Conservation (phyloP, 2,113 vertebrate genomes). For the Corvus moneduloides region DNA sequence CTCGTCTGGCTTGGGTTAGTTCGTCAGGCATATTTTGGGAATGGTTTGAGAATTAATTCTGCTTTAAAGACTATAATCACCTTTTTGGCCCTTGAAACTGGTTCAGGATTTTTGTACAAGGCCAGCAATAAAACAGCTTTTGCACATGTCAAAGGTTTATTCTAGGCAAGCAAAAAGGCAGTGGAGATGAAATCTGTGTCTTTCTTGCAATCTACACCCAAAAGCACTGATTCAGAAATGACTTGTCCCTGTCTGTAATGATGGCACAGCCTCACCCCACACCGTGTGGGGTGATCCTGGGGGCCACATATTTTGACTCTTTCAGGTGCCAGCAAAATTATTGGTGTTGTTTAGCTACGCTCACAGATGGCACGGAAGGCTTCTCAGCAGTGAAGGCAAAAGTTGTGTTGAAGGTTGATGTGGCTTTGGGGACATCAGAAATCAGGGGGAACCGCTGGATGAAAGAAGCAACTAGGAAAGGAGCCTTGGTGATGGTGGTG, state of each 20-base stretch:
- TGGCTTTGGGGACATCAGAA: background rate
- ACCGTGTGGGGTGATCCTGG: rapidly evolving
- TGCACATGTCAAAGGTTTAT: background rate
- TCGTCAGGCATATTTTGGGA: constrained; percentile 26
- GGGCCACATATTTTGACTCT: background rate
- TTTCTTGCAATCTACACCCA: background rate
- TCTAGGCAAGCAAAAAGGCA: background rate
- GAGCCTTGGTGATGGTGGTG: background rate
- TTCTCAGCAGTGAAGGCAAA: background rate
- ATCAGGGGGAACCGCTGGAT: rapidly evolving
- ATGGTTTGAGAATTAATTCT: background rate
- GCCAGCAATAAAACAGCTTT: background rate
- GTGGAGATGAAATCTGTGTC: background rate
- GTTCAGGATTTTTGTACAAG: background rate
- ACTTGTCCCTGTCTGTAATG: background rate
- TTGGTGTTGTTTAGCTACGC: background rate
- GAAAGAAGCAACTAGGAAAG: background rate
- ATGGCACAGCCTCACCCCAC: background rate
- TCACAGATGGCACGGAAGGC: background rate
- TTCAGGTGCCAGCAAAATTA: background rate
- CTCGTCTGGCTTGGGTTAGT: background rate
- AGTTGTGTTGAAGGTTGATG: background rate
- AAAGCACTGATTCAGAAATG: background rate
- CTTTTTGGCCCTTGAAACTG: background rate
- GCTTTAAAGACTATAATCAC: constrained; percentile 17